Base-by-base conservation (phyloP, 2,797 vertebrate genomes). In the Siniperca obscura region DNA sequence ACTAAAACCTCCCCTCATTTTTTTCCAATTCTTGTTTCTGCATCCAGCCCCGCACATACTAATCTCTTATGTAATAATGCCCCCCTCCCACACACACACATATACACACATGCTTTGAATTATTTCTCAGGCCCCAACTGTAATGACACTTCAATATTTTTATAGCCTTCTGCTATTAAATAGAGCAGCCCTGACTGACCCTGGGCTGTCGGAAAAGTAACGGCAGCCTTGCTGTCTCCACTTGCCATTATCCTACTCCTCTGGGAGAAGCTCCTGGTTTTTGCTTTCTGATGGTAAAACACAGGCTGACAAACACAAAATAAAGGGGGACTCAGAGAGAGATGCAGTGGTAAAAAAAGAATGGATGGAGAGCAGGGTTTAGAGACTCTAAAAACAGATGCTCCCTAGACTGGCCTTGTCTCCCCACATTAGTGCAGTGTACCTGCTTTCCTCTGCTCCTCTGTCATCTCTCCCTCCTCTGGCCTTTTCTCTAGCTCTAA, bases 371-470 rank as follows among this genome's bases (percentile, higher is more conserved):
- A 79, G 82, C 61, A 72, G 56, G 71, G 83, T 82, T 88, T 73
- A 78, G 60, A 76, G 82, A 30, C 81, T 92, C 85, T 92, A 91
- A 90, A 93, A 95, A 89, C 92, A 93, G 92, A 93, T 89, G 87
- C 86, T 94, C 90, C 88, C 88, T 40, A 78, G 90, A 82, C 90
- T 76, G 70, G 67, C 66, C 83, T 81, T 92, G 91, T 94, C 92
- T 91, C 86, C 80, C 84, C 85, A 91, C 90, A 92, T 94, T 91
- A 94, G 91, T 89, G 88, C 83, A 84, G 65, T 70, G 78, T 78
- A 74, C 82, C 60, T 79, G 76, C 77, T 48, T 78, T 53, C 46
- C 72, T 74, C 56, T 77, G 34, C 57, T 81, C 76, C 60, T 76
- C 55, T 25, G 40, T 62, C 61, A 38, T 27, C 65, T 55, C 48